Percentiles rank a stretch among this genome's conserved stretches.
Conservation (phyloP, 2,888 invertebrate genomes). For the Carcina quercana region DNA sequence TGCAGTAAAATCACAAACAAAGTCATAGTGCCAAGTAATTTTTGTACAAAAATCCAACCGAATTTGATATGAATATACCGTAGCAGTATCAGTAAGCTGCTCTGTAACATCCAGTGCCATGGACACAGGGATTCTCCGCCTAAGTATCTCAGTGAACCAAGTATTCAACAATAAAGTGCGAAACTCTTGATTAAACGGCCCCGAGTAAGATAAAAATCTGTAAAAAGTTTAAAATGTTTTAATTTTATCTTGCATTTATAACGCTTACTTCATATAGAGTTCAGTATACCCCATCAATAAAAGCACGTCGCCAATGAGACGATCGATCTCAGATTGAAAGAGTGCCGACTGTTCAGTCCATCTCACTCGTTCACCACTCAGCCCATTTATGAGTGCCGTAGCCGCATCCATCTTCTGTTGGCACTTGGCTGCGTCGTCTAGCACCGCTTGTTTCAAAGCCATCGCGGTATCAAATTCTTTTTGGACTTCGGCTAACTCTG, state of each 20-base stretch:
- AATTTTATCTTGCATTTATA: too few relatives aligned
- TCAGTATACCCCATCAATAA: slow-evolving; percentile 82
- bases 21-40: too few relatives aligned
- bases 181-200: slow-evolving; percentile 94
- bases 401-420: slow-evolving; percentile 93
- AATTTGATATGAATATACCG: slow-evolving; percentile 65
- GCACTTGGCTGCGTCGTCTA: slow-evolving; percentile 86
- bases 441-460: slow-evolving; percentile 80
- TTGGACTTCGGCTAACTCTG: slow-evolving; percentile 77
- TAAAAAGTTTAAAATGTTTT: too few relatives aligned
- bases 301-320: slow-evolving; percentile 88
- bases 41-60: too few relatives aligned
- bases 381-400: slow-evolving; percentile 87
- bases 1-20: too few relatives aligned
- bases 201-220: slow-evolving; percentile 89
- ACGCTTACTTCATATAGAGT: too few relatives aligned
- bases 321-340: slow-evolving; percentile 88
- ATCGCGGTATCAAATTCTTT: slow-evolving; percentile 83
- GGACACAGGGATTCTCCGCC: slow-evolving; percentile 85
- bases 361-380: slow-evolving; percentile 87
- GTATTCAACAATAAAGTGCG: slow-evolving; percentile 75
- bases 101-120: slow-evolving; percentile 84
- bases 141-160: slow-evolving; percentile 81
- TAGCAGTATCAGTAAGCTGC: slow-evolving; percentile 86
- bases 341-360: slow-evolving; percentile 91